Evolutionary conservation across 2,797 vertebrate genomes (phyloP).

Genomic region (Naso thynnoides): DNA sequence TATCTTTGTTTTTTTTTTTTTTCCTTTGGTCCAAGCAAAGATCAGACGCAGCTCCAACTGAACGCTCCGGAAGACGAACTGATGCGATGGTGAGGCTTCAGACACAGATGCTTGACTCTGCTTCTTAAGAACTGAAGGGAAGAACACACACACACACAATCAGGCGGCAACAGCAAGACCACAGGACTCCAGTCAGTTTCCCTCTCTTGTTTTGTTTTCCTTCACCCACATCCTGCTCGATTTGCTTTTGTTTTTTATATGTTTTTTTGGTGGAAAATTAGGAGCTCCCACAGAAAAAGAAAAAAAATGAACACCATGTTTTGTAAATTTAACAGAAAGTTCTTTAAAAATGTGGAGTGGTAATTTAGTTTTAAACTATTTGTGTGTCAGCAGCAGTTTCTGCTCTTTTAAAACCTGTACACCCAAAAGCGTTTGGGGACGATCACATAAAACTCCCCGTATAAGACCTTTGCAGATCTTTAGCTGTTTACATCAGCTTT

Average conservation of each 20-base stretch:
- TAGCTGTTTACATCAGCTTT: conserved; percentile 42
- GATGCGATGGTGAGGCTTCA: conserved; percentile 19
- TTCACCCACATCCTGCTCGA: not conserved
- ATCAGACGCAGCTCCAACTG: conserved; percentile 21
- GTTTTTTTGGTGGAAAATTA: conserved; percentile 18
- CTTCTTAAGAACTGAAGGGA: conserved; percentile 50
- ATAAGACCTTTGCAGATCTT: conserved; percentile 28
- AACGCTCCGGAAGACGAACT: not conserved
- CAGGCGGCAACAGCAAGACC: conserved; percentile 16
- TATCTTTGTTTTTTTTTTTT: conserved; percentile 16
- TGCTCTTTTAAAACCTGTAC: conserved; percentile 22
- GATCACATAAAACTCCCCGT: conserved; percentile 5
- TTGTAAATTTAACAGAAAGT: conserved; percentile 24
- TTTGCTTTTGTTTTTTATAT: not conserved
- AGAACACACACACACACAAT: conserved; percentile 8
- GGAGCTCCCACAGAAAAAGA: conserved; percentile 23
- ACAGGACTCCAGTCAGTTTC: conserved; percentile 25
- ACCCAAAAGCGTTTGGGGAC: conserved; percentile 1
- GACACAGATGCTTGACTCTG: conserved; percentile 20
- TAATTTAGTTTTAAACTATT: conserved; percentile 28
- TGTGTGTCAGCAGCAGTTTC: conserved; percentile 21
- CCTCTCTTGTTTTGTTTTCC: conserved; percentile 9
- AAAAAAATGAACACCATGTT: not conserved
- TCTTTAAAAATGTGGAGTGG: conserved; percentile 13
- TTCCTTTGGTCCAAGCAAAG: conserved; percentile 9